Evolutionary conservation across 2,888 invertebrate species (phyloP), one percentile per base, ranked within the genome.

Genomic region (Papilio demoleus): DNA sequence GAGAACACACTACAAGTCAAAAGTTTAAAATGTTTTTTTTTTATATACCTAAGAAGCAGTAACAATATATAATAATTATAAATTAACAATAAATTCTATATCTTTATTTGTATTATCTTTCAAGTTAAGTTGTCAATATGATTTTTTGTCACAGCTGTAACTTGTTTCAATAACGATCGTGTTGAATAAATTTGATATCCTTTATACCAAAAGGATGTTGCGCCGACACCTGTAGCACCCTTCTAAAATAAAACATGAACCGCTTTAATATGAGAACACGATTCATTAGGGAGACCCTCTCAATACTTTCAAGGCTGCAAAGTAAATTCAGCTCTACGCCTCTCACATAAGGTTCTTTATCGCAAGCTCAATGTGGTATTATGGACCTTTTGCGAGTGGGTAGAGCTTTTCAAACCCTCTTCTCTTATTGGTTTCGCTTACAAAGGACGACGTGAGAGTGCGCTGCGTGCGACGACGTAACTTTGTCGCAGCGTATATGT

Each of bases 341-440:
- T 0, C 5, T 0, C 0, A 0, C 0, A 69, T 81, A 84, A 74
- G 73, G 82, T 76, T 58, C 58, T 75, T 71, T 78, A 71, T 84
- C 34, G 68, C 45, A 75, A 75, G 72, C 47, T 53, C 19, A 27
- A 64, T 62, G 69, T 67, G 71, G 75, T 70, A 78, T 74, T 80
- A 89, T 88, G 84, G 88, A 84, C 89, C 86, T 90, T 88, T 80
- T 83, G 79, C 63, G 74, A 76, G 74, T 80, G 73, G 76, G 74
- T 73, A 73, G 78, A 78, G 81, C 76, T 76, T 79, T 80, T 77
- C 72, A 82, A 86, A 88, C 87, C 87, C 90, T 88, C 84, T 85
- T 86, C 81, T 88, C 88, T 91, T 89, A 92, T 92, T 92, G 92
- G 92, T 88, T 90, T 91, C 87, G 81, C 80, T 82, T 76, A 77